Conservation (phyloP, 2,113 vertebrate genomes). For the Seriola rivoliana region DNA sequence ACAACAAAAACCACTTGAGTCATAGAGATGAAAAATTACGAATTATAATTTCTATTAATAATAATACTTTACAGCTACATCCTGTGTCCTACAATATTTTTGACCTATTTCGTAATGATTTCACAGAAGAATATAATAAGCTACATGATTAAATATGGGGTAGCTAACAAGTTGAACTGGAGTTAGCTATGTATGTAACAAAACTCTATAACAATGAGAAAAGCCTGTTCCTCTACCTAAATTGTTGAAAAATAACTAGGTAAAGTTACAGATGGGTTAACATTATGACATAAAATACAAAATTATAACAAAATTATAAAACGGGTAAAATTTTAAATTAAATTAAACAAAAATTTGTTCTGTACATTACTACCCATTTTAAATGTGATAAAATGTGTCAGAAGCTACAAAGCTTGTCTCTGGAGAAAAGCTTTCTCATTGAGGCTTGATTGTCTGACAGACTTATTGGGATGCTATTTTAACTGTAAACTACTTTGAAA, state of each 20-base stretch:
- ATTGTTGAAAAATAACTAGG: too few species aligned
- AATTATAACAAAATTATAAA: neutral
- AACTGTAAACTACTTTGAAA: neutral
- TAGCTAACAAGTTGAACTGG: neutral
- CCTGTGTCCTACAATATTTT: neutral
- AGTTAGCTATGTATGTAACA: neutral
- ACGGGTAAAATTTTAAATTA: too few species aligned
- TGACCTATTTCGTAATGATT: neutral
- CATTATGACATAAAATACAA: too few species aligned
- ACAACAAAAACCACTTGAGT: constrained; percentile 21
- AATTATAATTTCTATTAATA: neutral
- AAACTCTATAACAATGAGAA: too few species aligned
- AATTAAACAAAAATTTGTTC: neutral
- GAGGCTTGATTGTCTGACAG: neutral
- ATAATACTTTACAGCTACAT: neutral
- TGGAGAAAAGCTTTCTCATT: neutral
- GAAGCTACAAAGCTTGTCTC: neutral
- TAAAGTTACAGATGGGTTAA: too few species aligned
- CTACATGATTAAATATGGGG: neutral
- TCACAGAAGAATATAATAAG: neutral
- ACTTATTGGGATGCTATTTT: constrained; percentile 1
- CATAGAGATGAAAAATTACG: neutral
- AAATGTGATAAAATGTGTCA: neutral
- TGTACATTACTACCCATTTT: neutral
- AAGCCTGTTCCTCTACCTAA: too few species aligned